Evolutionary conservation across 2,797 vertebrate species (phyloP), one percentile per base, ranked within the genome.

Genomic region (Eupleurogrammus muticus): DNA sequence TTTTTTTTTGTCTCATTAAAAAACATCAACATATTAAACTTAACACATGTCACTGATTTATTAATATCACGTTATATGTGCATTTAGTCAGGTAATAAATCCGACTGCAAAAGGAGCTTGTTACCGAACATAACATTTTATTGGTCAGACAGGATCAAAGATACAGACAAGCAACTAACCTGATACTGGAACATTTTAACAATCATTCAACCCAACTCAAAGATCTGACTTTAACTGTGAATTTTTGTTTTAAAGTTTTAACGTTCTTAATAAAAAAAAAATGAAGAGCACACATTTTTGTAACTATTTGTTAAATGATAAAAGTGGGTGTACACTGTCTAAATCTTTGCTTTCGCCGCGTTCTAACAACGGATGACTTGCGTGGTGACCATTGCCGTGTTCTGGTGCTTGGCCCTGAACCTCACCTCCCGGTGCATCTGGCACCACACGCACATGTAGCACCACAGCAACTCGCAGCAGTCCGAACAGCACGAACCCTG

Each of bases 341-440:
- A 28, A 3, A 28, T 28, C 28, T 6, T 28, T 28, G 28, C 28
- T 28, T 6, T 28, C 7, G 9, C 3, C 7, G 35, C 9, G 35
- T 13, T 13, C 5, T 42, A 42, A 16, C 1, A 5, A 2, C 5
- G 6, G 6, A n/a, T 17, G 16, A 44, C 17, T 57, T 91, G 89
- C 0, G 82, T 82, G 67, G 89, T 92, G 66, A 92, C 2, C 23
- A 91, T 73, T 5, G 5, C 12, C n/a, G 0, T 2, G 16, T 9
- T 0, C 0, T 1, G 0, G 0, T 5, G 47, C 0, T 0, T 1
- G 0, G 4, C 9, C 36, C 90, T 80, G n/a, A 70, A 82, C 68
- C 92, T 93, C 57, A 91, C 1, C 73, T 93, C 93, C 0, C 92
- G 87, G 4, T 85, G 47, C 92, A 94, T 93, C 85, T 93, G 92